phyloP scores from a whole-genome alignment of 2,888 invertebrate genomes.

The Listrodromus nycthemerus region DNA sequence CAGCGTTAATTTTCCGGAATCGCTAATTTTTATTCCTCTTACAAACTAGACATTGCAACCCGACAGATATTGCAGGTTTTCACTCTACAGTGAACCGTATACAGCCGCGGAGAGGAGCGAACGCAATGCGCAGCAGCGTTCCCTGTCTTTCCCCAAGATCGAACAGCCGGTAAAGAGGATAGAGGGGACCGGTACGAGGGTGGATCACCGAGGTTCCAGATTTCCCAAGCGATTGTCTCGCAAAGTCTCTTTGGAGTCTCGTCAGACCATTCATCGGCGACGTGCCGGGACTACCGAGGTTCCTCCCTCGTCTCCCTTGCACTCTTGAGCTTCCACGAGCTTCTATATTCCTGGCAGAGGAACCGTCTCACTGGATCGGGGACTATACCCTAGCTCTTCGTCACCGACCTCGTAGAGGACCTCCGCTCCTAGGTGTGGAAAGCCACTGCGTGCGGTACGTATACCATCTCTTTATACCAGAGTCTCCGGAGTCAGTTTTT shows the following conservation, averaged over 20 bases:
- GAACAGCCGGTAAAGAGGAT: slow-evolving; percentile 42
- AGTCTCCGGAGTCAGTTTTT: slow-evolving; percentile 13
- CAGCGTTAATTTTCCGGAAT: too few relatives aligned
- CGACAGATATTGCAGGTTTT: too few relatives aligned
- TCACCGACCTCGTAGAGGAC: slow-evolving; percentile 13
- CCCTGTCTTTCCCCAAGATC: slow-evolving; percentile 18
- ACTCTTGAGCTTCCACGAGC: slow-evolving; percentile 1
- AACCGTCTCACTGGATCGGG: slow-evolving; percentile 13
- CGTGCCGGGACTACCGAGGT: slow-evolving; percentile 80
- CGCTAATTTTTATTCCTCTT: too few relatives aligned
- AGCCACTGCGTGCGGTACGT: slow-evolving; percentile 16
- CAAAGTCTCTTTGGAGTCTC: slow-evolving; percentile 80
- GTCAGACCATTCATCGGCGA: slow-evolving; percentile 84
- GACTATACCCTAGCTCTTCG: slow-evolving; percentile 4
- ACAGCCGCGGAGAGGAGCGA: neutral
- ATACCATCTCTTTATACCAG: slow-evolving; percentile 1
- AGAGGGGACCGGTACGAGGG: slow-evolving; percentile 50
- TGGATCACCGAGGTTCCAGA: slow-evolving; percentile 79
- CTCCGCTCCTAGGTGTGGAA: neutral
- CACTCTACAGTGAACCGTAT: neutral
- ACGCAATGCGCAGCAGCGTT: neutral
- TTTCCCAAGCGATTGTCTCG: slow-evolving; percentile 84
- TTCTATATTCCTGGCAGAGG: slow-evolving; percentile 6
- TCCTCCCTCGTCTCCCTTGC: slow-evolving; percentile 53
- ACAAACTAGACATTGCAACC: too few relatives aligned